Evolutionary conservation across 1,140 invertebrate species (phyloP), one percentile per base, ranked within the genome.

Genomic region (Drosophila carrolli): DNA sequence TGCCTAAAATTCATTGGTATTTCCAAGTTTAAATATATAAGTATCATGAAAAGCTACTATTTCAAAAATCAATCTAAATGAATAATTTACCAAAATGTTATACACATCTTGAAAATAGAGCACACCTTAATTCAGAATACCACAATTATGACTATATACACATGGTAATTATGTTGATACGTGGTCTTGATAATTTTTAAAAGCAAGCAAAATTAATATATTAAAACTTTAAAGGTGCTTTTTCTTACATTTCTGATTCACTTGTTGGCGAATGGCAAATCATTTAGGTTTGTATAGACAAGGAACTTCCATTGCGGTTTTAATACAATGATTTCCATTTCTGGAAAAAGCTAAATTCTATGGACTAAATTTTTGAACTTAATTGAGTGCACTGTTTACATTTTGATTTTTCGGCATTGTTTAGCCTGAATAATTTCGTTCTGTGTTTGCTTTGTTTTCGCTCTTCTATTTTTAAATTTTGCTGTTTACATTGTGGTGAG

Each of bases 401-500:
- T 46, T 46, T 71, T 50, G 27, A 43, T 19, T 43, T 46, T 51
- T 37, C 40, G 44, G 65, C 60, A 51, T 29, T 68, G 60, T 53
- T 68, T 68, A 51, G 60, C 46, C 47, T 65, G 59, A 29, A 65
- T 53, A 29, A 65, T 53, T 68, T 65, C 37, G 14, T 65, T 68
- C 14, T 35, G 29, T 43, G 59, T 67, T 63, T 43, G 46, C 37
- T 37, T 63, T 43, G 59, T 53, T 53, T 68, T 65, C 19, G 60
- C 65, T 44, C 10, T 35, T 51, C 65, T 68, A 68, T 68, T 68
- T 68, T 44, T 68, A 65, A 66, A 51, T 65, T 68, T 68, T 32
- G 60, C 60, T 68, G 65, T 68, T 68, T 68, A 68, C 65, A 66
- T 65, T 68, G 60, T 53, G 19, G 65, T 65, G 38, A 53, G 65